Conservation (phyloP, 2,888 invertebrate genomes). For the Calephelis perditalis region DNA sequence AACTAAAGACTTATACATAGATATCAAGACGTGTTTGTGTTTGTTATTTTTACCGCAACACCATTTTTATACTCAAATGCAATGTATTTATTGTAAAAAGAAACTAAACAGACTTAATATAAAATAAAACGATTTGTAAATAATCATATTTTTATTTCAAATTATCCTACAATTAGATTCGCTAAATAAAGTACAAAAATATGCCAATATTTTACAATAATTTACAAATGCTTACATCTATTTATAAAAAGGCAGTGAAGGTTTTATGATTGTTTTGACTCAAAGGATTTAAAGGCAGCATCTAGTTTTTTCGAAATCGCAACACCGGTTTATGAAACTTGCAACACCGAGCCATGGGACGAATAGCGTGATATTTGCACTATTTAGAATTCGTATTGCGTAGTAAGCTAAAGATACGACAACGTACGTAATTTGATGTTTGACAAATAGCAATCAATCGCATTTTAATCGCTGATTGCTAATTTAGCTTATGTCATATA, state of each 20-base stretch:
- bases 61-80: conserved; percentile 68
- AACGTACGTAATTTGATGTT: too few species aligned
- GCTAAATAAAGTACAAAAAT: conserved; percentile 21
- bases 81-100: conserved; percentile 74
- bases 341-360: too few species aligned
- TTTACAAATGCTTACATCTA: conserved; percentile 51
- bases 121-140: conserved; percentile 67
- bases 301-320: too few species aligned
- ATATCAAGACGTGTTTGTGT: conserved; percentile 57
- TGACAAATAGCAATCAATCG: too few species aligned
- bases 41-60: conserved; percentile 63
- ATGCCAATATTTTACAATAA: conserved; percentile 62
- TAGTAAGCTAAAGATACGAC: too few species aligned
- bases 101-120: conserved; percentile 64
- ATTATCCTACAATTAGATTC: not conserved
- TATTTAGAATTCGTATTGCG: too few species aligned
- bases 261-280: conserved; percentile 9
- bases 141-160: conserved; percentile 38
- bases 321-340: too few species aligned
- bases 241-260: conserved; percentile 56
- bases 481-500: too few species aligned
- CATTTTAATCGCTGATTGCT: too few species aligned
- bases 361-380: too few species aligned
- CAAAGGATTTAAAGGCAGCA: too few species aligned
- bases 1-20: conserved; percentile 52